Conservation (phyloP, 2,888 invertebrate genomes). For the Polymixis lichenea region DNA sequence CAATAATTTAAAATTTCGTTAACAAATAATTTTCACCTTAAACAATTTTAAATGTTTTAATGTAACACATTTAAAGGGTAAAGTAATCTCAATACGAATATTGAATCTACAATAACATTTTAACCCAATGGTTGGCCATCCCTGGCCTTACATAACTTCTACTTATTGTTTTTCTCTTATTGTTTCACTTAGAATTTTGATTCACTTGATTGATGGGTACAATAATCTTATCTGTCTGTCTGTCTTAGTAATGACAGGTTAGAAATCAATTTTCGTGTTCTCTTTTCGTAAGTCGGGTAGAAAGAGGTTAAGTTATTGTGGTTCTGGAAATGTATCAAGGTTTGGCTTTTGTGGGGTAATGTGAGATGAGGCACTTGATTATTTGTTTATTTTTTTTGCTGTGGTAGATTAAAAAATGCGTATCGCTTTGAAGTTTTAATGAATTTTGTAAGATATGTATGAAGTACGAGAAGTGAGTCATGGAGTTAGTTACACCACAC, state of each 20-base stretch:
- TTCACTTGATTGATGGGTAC: slow-evolving; percentile 51
- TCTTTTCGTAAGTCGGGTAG: slow-evolving; percentile 30
- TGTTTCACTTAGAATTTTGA: slow-evolving; percentile 36
- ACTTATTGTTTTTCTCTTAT: slow-evolving; percentile 25
- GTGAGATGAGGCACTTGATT: slow-evolving; percentile 10
- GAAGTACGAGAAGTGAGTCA: not conserved
- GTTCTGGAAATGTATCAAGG: slow-evolving; percentile 22
- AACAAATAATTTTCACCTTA: not conserved
- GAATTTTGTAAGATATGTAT: not conserved
- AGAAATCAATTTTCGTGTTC: slow-evolving; percentile 37
- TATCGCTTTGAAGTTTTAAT: not conserved
- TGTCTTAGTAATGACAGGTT: slow-evolving; percentile 56
- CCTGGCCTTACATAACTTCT: slow-evolving; percentile 37
- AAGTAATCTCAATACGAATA: not conserved
- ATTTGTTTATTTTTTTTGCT: slow-evolving; percentile 19
- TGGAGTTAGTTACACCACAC: not conserved
- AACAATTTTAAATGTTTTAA: too few relatives aligned
- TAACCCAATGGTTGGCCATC: not conserved
- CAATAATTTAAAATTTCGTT: not conserved
- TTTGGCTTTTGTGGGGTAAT: slow-evolving; percentile 6
- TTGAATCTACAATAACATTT: not conserved
- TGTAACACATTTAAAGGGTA: not conserved
- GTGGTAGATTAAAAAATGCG: not conserved
- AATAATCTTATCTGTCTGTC: slow-evolving; percentile 30
- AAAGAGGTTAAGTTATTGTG: slow-evolving; percentile 26